Base-by-base conservation (phyloP, 2,888 invertebrate species). In the Nemurella pictetii region DNA sequence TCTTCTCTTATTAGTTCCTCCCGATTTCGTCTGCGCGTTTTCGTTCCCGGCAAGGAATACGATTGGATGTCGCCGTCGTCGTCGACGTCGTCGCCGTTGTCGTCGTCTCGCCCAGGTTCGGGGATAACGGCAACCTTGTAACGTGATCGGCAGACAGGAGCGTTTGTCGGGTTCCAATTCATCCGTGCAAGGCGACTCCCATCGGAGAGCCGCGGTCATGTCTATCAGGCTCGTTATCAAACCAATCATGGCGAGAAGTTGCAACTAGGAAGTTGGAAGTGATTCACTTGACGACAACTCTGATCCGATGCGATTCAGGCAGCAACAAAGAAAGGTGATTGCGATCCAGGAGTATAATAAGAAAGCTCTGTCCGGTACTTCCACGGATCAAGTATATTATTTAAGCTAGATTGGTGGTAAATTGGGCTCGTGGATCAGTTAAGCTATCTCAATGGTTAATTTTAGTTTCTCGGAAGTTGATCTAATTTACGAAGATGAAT, bases 1-100 rank as follows among this genome's bases (percentile, higher is more conserved):
- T 81, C 80, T 81, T 81, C 80, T 81, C 80, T 81, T 32, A 81
- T 81, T 81, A 81, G 80, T 81, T 81, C 80, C 80, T 35, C 32
- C 80, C 80, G 80, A 81, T 81, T 81, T 81, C 80, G 80, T 35
- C 35, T 30, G n/a, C 80, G 80, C 80, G 80, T 36, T 26, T 81
- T 30, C 36, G 32, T n/a, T n/a, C 80, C 26, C 35, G 27, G 32
- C 25, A 29, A 29, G 26, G 4, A 30, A 26, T 12, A 81, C 32
- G 80, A 81, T 81, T 81, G 80, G 80, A 81, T 81, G 80, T 55
- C 55, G 55, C 32, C 30, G 80, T 26, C 26, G 35, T 4, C 77
- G 55, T 36, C 55, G 9, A 36, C 15, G 55, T 7, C 0, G 12
- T 27, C n/a, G 75, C 75, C 12, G 75, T 26, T 3, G 2, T 7